phyloP scores from a whole-genome alignment of 2,888 invertebrate species.

The Sphinx pinastri region DNA sequence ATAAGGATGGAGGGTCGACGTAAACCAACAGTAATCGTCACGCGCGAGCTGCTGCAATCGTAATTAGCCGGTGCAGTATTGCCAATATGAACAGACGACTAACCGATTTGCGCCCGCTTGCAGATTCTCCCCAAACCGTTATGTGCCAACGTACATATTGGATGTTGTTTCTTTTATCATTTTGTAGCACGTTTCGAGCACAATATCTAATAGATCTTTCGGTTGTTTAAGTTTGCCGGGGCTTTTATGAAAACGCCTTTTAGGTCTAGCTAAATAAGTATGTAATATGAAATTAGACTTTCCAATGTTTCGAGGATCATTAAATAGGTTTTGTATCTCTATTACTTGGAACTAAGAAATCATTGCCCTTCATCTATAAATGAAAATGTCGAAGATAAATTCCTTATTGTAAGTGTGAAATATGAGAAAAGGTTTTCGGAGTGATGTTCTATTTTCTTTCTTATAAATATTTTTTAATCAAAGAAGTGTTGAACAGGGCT shows the following conservation, averaged over 20 bases:
- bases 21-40: conserved; percentile 41
- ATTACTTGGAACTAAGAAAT: too few species aligned
- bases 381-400: too few species aligned
- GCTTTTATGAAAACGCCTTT: not conserved
- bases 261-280: too few species aligned
- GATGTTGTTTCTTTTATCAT: conserved; percentile 24
- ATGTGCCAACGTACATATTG: conserved; percentile 30
- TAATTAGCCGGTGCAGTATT: conserved; percentile 48
- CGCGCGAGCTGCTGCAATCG: conserved; percentile 41
- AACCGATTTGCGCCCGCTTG: conserved; percentile 38
- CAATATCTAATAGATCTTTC: conserved; percentile 2
- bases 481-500: not conserved
- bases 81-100: conserved; percentile 33
- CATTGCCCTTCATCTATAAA: too few species aligned
- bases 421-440: too few species aligned
- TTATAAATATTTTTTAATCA: not conserved
- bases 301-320: too few species aligned
- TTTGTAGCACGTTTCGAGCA: conserved; percentile 4
- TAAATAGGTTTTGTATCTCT: too few species aligned
- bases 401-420: too few species aligned
- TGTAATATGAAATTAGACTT: too few species aligned
- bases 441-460: not conserved
- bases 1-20: conserved; percentile 1
- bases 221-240: not conserved
- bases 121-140: conserved; percentile 21